These are phyloP conservation scores for Dicentrarchus labrax DNA, from an alignment of 2,113 vertebrate species.

Conservation along the genomic window DNA sequence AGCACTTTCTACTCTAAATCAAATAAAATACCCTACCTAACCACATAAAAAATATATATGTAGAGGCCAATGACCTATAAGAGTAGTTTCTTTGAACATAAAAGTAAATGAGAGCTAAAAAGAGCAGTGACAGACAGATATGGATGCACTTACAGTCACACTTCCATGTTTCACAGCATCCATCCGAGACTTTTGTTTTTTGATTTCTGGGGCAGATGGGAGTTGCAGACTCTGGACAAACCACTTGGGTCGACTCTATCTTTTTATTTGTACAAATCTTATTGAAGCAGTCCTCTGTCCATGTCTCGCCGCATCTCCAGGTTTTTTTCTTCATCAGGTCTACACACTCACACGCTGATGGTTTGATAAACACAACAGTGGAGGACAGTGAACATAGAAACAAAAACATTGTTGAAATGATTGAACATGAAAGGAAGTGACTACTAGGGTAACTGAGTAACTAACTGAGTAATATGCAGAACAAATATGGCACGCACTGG, in stretches of 20 bases:
- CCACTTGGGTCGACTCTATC: conserved; percentile 63
- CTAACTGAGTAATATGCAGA: not conserved
- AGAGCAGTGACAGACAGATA: not conserved
- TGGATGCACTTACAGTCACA: conserved; percentile 83
- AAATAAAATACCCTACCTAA: not conserved
- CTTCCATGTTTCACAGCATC: conserved; percentile 76
- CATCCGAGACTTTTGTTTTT: conserved; percentile 59
- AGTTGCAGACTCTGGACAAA: conserved; percentile 40
- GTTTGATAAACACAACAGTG: not conserved
- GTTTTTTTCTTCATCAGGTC: conserved; percentile 57
- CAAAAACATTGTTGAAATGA: not conserved
- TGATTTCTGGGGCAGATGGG: conserved; percentile 72
- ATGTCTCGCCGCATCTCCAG: conserved; percentile 63
- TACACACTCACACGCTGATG: conserved; percentile 46
- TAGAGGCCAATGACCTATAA: not conserved
- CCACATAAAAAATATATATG: not conserved
- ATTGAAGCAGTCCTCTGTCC: conserved; percentile 78
- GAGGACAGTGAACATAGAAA: not conserved
- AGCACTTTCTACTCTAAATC: not conserved
- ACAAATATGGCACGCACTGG: not conserved
- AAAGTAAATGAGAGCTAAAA: not conserved
- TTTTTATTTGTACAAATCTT: conserved; percentile 54
- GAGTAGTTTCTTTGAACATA: not conserved
- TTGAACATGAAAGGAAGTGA: not conserved
- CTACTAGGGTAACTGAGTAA: not conserved